phyloP scores from a whole-genome alignment of 2,113 vertebrate genomes.

The Colistium nudipinnis region DNA sequence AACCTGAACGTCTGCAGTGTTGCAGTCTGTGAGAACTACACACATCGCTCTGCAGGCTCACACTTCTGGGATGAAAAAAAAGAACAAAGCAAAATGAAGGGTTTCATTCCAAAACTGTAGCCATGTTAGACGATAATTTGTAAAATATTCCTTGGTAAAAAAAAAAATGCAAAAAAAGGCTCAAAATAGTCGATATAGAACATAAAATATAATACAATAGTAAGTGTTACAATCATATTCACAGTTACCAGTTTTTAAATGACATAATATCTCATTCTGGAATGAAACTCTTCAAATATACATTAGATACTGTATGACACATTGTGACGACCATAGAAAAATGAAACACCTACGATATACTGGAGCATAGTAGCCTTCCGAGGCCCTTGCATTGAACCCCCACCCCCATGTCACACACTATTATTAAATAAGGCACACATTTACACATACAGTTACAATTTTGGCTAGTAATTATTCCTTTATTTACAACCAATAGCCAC shows the following conservation, averaged over 20 bases:
- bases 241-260: constrained; percentile 19
- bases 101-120: constrained; percentile 72
- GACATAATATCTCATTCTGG: constrained; percentile 55
- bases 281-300: constrained; percentile 77
- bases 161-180: constrained; percentile 13
- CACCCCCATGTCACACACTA: constrained; percentile 77
- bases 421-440: constrained; percentile 90
- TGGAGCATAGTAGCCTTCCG: constrained; percentile 71
- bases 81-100: constrained; percentile 59
- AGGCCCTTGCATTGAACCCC: constrained; percentile 64
- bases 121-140: background rate
- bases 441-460: constrained; percentile 87
- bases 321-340: constrained; percentile 74
- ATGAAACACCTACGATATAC: constrained; percentile 74
- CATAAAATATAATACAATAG: constrained; percentile 23
- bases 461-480: constrained; percentile 86
- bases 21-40: constrained; percentile 48
- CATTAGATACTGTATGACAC: constrained; percentile 73
- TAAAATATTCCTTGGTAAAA: constrained; percentile 25
- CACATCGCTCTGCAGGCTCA: constrained; percentile 48
- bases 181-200: constrained; percentile 32
- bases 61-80: constrained; percentile 64
- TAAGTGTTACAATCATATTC: constrained; percentile 46
- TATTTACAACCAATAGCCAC: constrained; percentile 85
- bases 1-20: constrained; percentile 60